These are phyloP conservation scores for Chelonus formosanus DNA, from an alignment of 2,888 invertebrate species.

Conservation along the genomic window DNA sequence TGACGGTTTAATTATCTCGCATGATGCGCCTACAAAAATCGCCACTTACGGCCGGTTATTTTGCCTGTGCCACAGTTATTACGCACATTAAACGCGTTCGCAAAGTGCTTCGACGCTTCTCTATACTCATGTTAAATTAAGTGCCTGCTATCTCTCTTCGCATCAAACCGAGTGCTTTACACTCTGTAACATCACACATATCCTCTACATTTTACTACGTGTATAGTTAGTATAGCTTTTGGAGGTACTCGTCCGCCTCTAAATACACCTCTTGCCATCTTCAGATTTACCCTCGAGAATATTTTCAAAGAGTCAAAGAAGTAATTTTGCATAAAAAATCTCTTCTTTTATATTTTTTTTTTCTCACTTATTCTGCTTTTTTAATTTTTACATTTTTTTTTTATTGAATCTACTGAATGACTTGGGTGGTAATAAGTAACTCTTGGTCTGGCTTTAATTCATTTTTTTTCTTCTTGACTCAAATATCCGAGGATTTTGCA, in stretches of 20 bases:
- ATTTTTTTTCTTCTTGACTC: slow-evolving; percentile 30
- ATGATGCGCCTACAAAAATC: slow-evolving; percentile 28
- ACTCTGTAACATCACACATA: slow-evolving; percentile 16
- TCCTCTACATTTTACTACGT: neutral
- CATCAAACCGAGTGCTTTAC: slow-evolving; percentile 21
- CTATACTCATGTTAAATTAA: slow-evolving; percentile 29
- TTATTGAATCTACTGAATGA: slow-evolving; percentile 21
- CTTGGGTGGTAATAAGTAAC: slow-evolving; percentile 24
- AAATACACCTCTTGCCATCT: slow-evolving; percentile 13
- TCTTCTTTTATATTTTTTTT: neutral
- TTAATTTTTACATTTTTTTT: slow-evolving; percentile 3
- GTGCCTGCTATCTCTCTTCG: slow-evolving; percentile 27
- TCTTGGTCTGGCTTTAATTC: slow-evolving; percentile 19
- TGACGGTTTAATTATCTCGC: slow-evolving; percentile 29
- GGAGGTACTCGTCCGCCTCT: slow-evolving; percentile 14
- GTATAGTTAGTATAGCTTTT: neutral
- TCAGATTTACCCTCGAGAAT: neutral
- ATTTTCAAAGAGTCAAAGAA: too few species aligned
- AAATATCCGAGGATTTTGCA: slow-evolving; percentile 25
- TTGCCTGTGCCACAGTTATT: slow-evolving; percentile 26
- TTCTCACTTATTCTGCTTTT: neutral
- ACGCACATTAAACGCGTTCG: slow-evolving; percentile 26
- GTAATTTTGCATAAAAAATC: neutral
- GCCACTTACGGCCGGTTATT: slow-evolving; percentile 29
- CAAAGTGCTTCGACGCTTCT: slow-evolving; percentile 15